Base-by-base conservation (phyloP, 2,797 vertebrate species). In the Melanotaenia trifasciata region DNA sequence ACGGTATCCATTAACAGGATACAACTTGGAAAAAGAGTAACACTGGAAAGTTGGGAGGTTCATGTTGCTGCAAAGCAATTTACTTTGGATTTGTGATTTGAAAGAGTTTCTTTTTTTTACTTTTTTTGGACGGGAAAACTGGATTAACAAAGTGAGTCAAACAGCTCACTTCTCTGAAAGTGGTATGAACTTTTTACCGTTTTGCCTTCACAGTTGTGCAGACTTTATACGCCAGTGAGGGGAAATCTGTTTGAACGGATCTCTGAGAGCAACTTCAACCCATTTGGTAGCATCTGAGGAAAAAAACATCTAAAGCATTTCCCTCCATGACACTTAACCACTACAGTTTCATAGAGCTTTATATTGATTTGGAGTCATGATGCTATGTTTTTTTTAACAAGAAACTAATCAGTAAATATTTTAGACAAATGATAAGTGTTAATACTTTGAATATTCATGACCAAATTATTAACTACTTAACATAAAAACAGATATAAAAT, bases 111-210 rank as follows among this genome's bases (percentile, higher is more conserved):
- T 58, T 50, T 50, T 30, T 56, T 40, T 77, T 22, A 51, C 2
- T 22, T 68, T 68, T 85, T 80, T 58, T 58, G 13, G 61, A 68
- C 60, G 43, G 18, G 36, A 70, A 64, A 83, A 69, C 74, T 67
- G 75, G 83, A 87, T 84, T 81, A 85, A 84, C 70, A 40, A 45
- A 78, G 58, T 64, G 68, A 86, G 75, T 58, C 33, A 68, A 74
- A 73, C 35, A 69, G 59, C 65, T 78, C 47, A 28, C 67, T 71
- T 59, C 22, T 76, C 60, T 72, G 68, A 58, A 83, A 79, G 64
- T 67, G 71, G 57, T 62, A 5, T 83, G 64, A 87, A 81, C 65
- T 67, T 82, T 83, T 86, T 57, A 63, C 26, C 35, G 64, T 62
- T 70, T 33, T 57, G 26, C 30, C 26, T 67, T 33, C n/a, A 61